Percentiles rank a stretch among this genome's conserved stretches.
These are phyloP conservation scores for Thera britannica DNA, from an alignment of 2,888 invertebrate species.

Conservation along the genomic window DNA sequence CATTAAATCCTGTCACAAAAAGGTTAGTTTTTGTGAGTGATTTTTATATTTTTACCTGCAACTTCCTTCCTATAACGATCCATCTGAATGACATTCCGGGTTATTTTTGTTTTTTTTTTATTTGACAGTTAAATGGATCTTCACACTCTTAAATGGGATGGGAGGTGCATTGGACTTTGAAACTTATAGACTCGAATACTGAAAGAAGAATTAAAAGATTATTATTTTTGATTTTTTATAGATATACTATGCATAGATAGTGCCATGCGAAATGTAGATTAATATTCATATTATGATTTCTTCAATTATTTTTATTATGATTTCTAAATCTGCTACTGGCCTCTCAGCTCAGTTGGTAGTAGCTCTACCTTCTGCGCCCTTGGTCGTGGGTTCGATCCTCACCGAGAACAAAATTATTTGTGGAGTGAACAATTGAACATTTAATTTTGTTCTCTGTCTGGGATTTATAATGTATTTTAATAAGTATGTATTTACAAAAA, in stretches of 20 bases:
- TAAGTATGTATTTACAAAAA: too few relatives aligned
- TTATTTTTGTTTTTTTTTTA: conserved; percentile 29
- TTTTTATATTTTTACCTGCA: conserved; percentile 75
- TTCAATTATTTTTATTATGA: too few relatives aligned
- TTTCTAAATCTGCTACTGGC: too few relatives aligned
- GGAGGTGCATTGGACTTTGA: conserved; percentile 43
- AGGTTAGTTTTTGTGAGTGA: conserved; percentile 40
- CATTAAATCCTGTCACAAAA: conserved; percentile 31
- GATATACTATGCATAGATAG: neutral
- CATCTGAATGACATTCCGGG: conserved; percentile 79
- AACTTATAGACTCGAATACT: conserved; percentile 26
- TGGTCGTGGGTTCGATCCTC: too few relatives aligned
- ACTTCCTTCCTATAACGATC: conserved; percentile 83
- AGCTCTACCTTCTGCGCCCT: too few relatives aligned
- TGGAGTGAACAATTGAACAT: too few relatives aligned
- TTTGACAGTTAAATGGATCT: conserved; percentile 76
- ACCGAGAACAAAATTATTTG: too few relatives aligned
- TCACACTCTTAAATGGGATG: conserved; percentile 53
- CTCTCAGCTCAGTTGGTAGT: too few relatives aligned
- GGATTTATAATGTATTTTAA: too few relatives aligned
- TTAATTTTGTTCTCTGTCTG: too few relatives aligned
- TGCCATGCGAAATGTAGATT: too few relatives aligned
- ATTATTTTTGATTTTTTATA: neutral
- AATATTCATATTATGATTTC: too few relatives aligned
- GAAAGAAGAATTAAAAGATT: neutral